Conservation (phyloP, 2,888 invertebrate species). For the Coelinius sp. region DNA sequence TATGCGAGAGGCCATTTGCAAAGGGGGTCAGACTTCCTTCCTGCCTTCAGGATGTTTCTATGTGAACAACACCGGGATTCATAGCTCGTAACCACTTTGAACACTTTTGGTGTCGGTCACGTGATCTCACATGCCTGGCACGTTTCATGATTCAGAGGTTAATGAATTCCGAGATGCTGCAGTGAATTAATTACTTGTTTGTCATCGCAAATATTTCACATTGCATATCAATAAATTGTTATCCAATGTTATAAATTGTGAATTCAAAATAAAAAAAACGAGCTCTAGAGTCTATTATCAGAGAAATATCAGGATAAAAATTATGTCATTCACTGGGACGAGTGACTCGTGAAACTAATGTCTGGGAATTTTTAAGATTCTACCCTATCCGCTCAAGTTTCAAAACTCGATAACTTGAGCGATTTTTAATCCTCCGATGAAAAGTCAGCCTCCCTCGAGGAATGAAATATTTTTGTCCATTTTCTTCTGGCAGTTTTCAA, state of each 20-base stretch:
- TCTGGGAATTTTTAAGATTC: neutral
- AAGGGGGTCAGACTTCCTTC: slow-evolving; percentile 6
- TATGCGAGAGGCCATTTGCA: neutral
- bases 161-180: neutral
- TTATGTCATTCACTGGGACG: neutral
- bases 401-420: slow-evolving; percentile 3
- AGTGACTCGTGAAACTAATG: neutral
- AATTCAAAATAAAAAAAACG: too few relatives aligned
- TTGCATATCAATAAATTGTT: too few relatives aligned
- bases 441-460: neutral
- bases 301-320: neutral
- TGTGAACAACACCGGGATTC: neutral
- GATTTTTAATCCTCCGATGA: slow-evolving; percentile 20
- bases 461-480: neutral
- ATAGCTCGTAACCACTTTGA: slow-evolving; percentile 12
- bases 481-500: neutral
- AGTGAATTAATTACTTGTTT: neutral
- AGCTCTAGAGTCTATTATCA: neutral
- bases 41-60: slow-evolving; percentile 1
- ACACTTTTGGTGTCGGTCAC: slow-evolving; percentile 1
- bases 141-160: neutral
- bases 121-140: neutral
- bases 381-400: neutral
- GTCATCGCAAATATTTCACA: neutral
- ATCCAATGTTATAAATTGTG: too few relatives aligned